These are phyloP conservation scores for Tympanoctomys barrerae DNA, from an alignment of 2,797 vertebrate species.

Conservation along the genomic window DNA sequence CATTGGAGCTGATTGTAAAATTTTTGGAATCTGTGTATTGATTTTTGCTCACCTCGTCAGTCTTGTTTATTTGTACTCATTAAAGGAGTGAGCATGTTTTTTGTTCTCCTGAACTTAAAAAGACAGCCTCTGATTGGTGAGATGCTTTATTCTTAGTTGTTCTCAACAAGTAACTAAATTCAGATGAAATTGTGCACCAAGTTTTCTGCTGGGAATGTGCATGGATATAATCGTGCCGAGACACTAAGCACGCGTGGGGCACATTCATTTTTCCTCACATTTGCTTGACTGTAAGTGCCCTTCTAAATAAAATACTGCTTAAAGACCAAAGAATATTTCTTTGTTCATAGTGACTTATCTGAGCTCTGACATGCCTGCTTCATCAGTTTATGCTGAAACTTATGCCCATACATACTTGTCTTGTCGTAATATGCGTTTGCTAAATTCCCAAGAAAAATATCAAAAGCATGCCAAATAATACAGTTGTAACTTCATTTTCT, in stretches of 20 bases:
- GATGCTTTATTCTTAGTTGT: slow-evolving; percentile 59
- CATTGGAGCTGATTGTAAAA: slow-evolving; percentile 83
- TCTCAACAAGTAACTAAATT: slow-evolving; percentile 71
- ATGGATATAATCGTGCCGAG: slow-evolving; percentile 77
- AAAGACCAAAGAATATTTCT: background rate
- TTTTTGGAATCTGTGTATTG: slow-evolving; percentile 85
- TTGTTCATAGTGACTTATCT: background rate
- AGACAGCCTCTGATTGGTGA: slow-evolving; percentile 69
- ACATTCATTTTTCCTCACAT: slow-evolving; percentile 51
- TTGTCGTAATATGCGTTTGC: background rate
- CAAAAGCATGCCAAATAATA: background rate
- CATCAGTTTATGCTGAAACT: background rate
- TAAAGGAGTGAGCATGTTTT: slow-evolving; percentile 83
- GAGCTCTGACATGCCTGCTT: background rate
- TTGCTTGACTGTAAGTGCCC: slow-evolving; percentile 66
- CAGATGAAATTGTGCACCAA: slow-evolving; percentile 61
- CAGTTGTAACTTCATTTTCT: slow-evolving; percentile 16
- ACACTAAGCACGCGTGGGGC: slow-evolving; percentile 70
- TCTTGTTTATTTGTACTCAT: slow-evolving; percentile 87
- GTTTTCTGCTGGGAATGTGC: slow-evolving; percentile 59
- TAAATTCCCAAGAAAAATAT: background rate
- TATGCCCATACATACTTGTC: background rate
- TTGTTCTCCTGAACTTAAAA: slow-evolving; percentile 81
- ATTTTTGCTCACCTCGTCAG: slow-evolving; percentile 86
- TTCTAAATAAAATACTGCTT: slow-evolving; percentile 35